Evolutionary conservation across 2,797 vertebrate species (phyloP), one percentile per base, ranked within the genome.

Genomic region (Pitangus sulphuratus): DNA sequence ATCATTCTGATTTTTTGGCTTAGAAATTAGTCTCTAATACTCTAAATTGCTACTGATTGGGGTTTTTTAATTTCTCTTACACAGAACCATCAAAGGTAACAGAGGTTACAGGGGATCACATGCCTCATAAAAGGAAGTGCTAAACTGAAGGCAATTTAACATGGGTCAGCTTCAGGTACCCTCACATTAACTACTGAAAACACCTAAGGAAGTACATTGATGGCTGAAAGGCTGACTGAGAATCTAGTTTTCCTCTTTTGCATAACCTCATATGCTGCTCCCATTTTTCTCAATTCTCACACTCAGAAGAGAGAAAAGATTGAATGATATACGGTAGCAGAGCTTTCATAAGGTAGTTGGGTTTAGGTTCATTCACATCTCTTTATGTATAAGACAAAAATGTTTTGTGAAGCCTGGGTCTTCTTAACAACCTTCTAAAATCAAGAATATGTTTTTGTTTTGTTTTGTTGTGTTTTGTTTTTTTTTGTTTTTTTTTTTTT

Each of bases 181-280:
- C 21, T 56, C 25, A 26, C 9, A 40, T 24, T 44, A 68, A 37
- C 24, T 60, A 64, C 8, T 14, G 37, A 48, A 68, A 84, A 37
- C 12, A 18, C 13, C 25, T 47, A 60, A 56, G 19, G 33, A 56
- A 60, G 8, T 48, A 39, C 1, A 12, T 3, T 0, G 0, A 15
- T 33, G 10, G 6, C 11, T 80, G 45, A 56, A 80, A 80, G 72
- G 8, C 24, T 48, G 35, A 51, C 8, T n/a, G 2, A 18, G 15
- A 69, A 69, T 69, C 11, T 44, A 56, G 15, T 21, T 87, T 69
- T 51, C 8, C 9, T 77, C 21, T 77, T 81, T 80, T 22, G 20
- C 22, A 35, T 31, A 81, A 6, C 12, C 24, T 24, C 40, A 5
- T 80, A 12, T 17, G 11, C 8, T 57, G 11, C 9, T 70, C 5